These are phyloP conservation scores for Drosophila meridiana DNA, from an alignment of 2,888 invertebrate genomes.

Conservation along the genomic window DNA sequence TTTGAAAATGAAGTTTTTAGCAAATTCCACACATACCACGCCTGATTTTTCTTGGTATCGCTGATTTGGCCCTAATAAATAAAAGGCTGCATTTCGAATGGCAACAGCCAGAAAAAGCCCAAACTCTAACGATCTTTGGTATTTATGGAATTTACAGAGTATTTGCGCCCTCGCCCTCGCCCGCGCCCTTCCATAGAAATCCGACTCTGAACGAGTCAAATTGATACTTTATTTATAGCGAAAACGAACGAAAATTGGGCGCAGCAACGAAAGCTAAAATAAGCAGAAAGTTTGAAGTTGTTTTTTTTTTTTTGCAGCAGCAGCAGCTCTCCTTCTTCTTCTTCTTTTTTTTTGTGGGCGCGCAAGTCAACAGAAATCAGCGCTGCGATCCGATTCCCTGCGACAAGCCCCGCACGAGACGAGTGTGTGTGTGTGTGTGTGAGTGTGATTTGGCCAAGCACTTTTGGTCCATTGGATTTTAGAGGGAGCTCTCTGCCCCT, in stretches of 20 bases:
- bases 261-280: slow-evolving; percentile 56
- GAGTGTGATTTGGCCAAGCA: slow-evolving; percentile 33
- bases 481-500: slow-evolving; percentile 11
- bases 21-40: slow-evolving; percentile 45
- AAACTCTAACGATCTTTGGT: slow-evolving; percentile 31
- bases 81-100: slow-evolving; percentile 38
- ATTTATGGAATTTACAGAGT: slow-evolving; percentile 61
- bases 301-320: slow-evolving; percentile 8
- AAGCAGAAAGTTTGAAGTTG: slow-evolving; percentile 38
- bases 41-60: slow-evolving; percentile 46
- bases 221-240: slow-evolving; percentile 71
- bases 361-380: slow-evolving; percentile 50
- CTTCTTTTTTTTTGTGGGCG: slow-evolving; percentile 38
- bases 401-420: slow-evolving; percentile 18
- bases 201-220: slow-evolving; percentile 44
- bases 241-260: slow-evolving; percentile 60
- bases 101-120: slow-evolving; percentile 26
- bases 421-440: slow-evolving; percentile 26
- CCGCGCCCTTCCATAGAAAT: slow-evolving; percentile 65
- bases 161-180: slow-evolving; percentile 35
- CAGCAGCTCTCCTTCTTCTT: slow-evolving; percentile 1
- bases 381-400: slow-evolving; percentile 31
- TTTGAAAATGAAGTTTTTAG: slow-evolving; percentile 49
- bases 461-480: slow-evolving; percentile 48
- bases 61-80: slow-evolving; percentile 58